These are phyloP conservation scores for Xiphorhynchus elegans DNA, from an alignment of 2,113 vertebrate genomes.

Conservation along the genomic window DNA sequence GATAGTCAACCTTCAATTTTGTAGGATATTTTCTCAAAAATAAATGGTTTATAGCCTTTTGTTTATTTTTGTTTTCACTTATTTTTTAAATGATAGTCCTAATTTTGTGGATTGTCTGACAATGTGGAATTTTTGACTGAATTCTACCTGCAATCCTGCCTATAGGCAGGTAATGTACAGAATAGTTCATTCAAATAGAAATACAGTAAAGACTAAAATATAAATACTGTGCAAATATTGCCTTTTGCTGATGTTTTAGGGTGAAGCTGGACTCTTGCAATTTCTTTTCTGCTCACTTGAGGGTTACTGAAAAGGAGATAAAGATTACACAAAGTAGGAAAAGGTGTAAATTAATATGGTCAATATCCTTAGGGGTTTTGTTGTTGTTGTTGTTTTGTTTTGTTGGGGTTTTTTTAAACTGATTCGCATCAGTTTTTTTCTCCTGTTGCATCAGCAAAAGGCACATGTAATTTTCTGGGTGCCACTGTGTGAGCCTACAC, in stretches of 20 bases:
- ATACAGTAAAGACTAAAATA: background rate
- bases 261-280: background rate
- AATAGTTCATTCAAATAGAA: background rate
- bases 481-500: background rate
- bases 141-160: background rate
- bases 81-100: background rate
- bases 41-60: background rate
- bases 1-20: background rate
- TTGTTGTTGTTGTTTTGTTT: background rate
- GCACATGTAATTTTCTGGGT: background rate
- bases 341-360: background rate
- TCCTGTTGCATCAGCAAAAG: background rate
- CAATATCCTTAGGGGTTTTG: background rate
- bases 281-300: background rate
- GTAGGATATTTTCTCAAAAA: background rate
- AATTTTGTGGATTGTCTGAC: background rate
- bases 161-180: background rate
- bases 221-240: background rate
- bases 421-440: background rate
- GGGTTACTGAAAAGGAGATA: background rate
- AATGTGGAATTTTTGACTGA: background rate
- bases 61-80: background rate
- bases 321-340: background rate
- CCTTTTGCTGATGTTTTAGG: background rate
- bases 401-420: background rate